Evolutionary conservation across 2,797 vertebrate species (phyloP), one percentile per base, ranked within the genome.

Genomic region (Miichthys miiuy): DNA sequence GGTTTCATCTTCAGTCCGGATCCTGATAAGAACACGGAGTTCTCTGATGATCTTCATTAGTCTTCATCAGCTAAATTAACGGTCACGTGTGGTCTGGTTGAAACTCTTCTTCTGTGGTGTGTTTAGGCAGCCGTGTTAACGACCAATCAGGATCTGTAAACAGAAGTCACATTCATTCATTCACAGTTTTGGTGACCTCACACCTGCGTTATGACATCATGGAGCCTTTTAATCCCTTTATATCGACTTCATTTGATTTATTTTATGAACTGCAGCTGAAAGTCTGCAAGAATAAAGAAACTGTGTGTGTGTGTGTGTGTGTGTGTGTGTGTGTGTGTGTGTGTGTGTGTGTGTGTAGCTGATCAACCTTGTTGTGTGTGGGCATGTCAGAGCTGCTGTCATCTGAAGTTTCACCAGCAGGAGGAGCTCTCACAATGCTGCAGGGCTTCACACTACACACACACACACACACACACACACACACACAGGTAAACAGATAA

Each of bases 391-490:
- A 57, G 68, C 20, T 60, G 17, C 54, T 89, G 85, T 78, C 66
- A 77, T 90, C 54, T 87, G 48, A 20, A 6, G 41, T 23, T 64
- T 46, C 47, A 68, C 91, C 93, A 91, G 88, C 79, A 92, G 91
- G 89, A 71, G 92, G 93, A 72, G 85, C 69, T 77, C 25, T 63
- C 70, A 41, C 55, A 18, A 69, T 51, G 55, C 71, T 86, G 72
- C 74, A 61, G 18, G 60, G 38, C 50, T 27, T 10, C 20, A 34
- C 63, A 54, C 30, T 34, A 52, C 30, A 64, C 57, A 55, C 58
- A 41, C 63, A 46, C 65, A 54, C 58, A 42, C 51, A 63, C 60
- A 46, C 67, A 48, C 55, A 50, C 56, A 27, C 64, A 60, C 44
- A 48, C 44, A 34, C 46, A 50, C 63, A 65, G 17, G 41, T 27